Base-by-base conservation (phyloP, 2,888 invertebrate species). In the Napeogenes sylphis region DNA sequence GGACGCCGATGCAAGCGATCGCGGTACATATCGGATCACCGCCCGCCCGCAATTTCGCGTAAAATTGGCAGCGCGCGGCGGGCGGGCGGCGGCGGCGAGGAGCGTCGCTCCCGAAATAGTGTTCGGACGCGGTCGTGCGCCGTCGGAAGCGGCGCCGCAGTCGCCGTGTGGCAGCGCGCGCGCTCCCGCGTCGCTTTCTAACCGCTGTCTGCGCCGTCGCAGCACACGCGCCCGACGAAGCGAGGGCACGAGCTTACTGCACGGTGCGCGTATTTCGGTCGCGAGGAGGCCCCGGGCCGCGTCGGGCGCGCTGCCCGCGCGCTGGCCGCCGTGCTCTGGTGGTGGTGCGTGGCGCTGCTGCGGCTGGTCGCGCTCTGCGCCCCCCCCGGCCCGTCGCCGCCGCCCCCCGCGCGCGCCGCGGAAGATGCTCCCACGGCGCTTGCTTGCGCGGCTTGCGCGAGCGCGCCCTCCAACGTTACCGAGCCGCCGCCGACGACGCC, bases 11-110 rank as follows among this genome's bases (percentile, higher is more conserved):
- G 83, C 87, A 85, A 82, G 82, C 83, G 86, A 77, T 79, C 76
- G 78, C 80, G 75, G 82, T 82, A 87, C 87, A 88, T 87, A 88
- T 89, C 90, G 89, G 89, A 87, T 89, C 90, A 87, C 88, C 88
- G 90, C 90, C 90, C 88, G 89, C 90, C 90, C 89, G 90, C 87
- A 89, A 89, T 89, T 89, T 89, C 85, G 89, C 90, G 90, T 90
- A 88, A 90, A 90, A 90, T 90, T 90, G 90, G 90, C 90, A 89
- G 87, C 86, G 81, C 82, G 85, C 78, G 82, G 81, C 85, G 87
- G 87, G 87, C 87, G 89, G 88, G 85, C 85, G 82, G 84, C 82
- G 76, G 84, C 84, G 85, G 84, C 81, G 86, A 82, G 85, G 84
- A 83, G 86, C 84, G 88, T 83, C 89, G 87, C 79, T 89, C 90